Percentiles rank a stretch among this genome's conserved stretches.
Conservation (phyloP, 2,113 vertebrate genomes). For the Albula glossodonta region DNA sequence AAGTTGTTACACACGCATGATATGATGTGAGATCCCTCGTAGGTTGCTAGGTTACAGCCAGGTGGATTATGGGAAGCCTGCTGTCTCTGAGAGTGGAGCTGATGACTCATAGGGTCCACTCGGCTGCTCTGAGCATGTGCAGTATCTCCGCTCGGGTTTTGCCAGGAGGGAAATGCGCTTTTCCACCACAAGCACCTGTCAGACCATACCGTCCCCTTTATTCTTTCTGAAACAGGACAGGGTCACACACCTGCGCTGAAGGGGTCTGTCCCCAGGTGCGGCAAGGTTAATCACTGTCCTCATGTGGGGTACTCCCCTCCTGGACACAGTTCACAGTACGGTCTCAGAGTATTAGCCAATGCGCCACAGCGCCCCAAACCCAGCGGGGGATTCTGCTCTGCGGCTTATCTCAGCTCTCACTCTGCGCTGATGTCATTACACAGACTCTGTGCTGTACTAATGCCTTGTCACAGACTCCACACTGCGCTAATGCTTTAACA, state of each 20-base stretch:
- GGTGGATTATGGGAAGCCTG: not conserved
- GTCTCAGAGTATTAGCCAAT: too few relatives aligned
- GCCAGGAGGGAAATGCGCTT: not conserved
- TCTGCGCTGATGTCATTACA: too few relatives aligned
- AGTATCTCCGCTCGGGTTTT: not conserved
- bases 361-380: too few relatives aligned
- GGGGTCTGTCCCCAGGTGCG: too few relatives aligned
- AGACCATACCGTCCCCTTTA: not conserved
- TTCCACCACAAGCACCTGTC: not conserved
- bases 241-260: not conserved
- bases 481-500: too few relatives aligned
- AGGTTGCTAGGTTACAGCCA: not conserved
- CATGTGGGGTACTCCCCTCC: too few relatives aligned
- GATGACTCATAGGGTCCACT: not conserved
- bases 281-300: too few relatives aligned
- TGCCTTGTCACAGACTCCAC: too few relatives aligned
- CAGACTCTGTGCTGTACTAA: too few relatives aligned
- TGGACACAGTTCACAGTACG: too few relatives aligned
- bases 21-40: not conserved
- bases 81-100: not conserved
- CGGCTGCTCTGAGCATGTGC: not conserved
- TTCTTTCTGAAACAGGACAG: not conserved
- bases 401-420: too few relatives aligned
- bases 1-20: not conserved
- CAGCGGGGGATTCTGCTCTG: too few relatives aligned